A percentile compares a stretch with the other conserved stretches of the same genome.
Conservation (phyloP, 1,140 invertebrate genomes). For the Leptinotarsa texana region DNA sequence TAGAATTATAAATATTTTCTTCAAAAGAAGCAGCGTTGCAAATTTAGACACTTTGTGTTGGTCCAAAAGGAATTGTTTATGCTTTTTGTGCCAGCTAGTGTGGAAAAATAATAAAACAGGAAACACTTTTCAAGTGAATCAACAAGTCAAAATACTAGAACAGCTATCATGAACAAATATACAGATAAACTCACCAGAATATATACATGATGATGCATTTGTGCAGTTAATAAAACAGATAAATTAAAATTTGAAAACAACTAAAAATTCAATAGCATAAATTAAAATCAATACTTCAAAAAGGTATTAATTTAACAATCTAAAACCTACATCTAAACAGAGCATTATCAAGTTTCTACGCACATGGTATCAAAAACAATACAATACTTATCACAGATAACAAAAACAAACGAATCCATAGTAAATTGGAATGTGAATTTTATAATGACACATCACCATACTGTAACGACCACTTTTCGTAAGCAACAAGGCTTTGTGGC, state of each 20-base stretch:
- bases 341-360: slow-evolving; percentile 15
- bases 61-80: slow-evolving; percentile 15
- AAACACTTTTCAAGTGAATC: not conserved
- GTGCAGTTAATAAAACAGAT: too few species aligned
- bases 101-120: not conserved
- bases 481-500: slow-evolving; percentile 78
- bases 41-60: slow-evolving; percentile 31
- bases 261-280: not conserved
- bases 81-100: not conserved
- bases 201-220: too few species aligned
- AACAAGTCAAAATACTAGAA: too few species aligned
- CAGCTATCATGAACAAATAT: not conserved
- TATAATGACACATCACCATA: slow-evolving; percentile 85
- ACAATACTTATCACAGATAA: slow-evolving; percentile 32
- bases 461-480: slow-evolving; percentile 92
- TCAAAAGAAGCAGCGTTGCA: slow-evolving; percentile 24
- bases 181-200: too few species aligned
- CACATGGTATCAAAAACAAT: slow-evolving; percentile 25
- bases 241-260: not conserved
- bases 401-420: slow-evolving; percentile 20
- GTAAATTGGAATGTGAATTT: slow-evolving; percentile 27
- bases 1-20: slow-evolving; percentile 32
- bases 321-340: slow-evolving; percentile 11
- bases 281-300: not conserved
- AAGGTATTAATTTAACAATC: not conserved